Evolutionary conservation across 1,140 invertebrate genomes (phyloP).

Genomic region (Ylistrum balloti): DNA sequence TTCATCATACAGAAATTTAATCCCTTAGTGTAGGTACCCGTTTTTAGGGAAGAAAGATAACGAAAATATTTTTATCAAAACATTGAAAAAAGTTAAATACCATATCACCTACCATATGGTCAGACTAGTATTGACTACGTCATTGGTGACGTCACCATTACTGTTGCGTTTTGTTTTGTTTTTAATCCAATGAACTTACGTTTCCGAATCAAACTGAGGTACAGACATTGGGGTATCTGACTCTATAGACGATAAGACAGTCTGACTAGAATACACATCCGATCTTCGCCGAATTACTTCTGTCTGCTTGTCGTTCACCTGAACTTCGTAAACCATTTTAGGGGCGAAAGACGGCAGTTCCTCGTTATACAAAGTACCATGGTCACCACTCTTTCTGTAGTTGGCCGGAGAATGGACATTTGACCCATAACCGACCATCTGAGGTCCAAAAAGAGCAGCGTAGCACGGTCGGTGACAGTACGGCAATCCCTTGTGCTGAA

Average conservation of each 20-base stretch:
- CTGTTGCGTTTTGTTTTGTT: too few species aligned
- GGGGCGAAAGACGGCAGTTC: constrained; percentile 43
- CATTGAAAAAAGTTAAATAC: too few species aligned
- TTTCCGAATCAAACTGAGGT: neutral
- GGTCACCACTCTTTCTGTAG: constrained; percentile 82
- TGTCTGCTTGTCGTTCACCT: neutral
- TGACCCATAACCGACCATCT: constrained; percentile 93
- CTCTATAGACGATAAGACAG: neutral
- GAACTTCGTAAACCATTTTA: constrained; percentile 48
- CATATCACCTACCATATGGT: too few species aligned
- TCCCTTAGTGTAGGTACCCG: too few species aligned
- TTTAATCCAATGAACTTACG: neutral
- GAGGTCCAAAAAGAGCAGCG: constrained; percentile 80
- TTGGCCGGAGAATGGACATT: constrained; percentile 93
- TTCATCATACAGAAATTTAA: too few species aligned
- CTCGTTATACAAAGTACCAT: constrained; percentile 55
- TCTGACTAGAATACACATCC: neutral
- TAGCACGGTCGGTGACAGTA: constrained; percentile 80
- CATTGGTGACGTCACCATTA: too few species aligned
- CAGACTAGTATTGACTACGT: too few species aligned
- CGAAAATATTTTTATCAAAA: too few species aligned
- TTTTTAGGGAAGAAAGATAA: too few species aligned
- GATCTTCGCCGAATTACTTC: neutral
- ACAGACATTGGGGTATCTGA: neutral
- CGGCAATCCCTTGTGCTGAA: constrained; percentile 79